phyloP scores from a whole-genome alignment of 2,888 invertebrate species.

The Ennomos fuscantarius region DNA sequence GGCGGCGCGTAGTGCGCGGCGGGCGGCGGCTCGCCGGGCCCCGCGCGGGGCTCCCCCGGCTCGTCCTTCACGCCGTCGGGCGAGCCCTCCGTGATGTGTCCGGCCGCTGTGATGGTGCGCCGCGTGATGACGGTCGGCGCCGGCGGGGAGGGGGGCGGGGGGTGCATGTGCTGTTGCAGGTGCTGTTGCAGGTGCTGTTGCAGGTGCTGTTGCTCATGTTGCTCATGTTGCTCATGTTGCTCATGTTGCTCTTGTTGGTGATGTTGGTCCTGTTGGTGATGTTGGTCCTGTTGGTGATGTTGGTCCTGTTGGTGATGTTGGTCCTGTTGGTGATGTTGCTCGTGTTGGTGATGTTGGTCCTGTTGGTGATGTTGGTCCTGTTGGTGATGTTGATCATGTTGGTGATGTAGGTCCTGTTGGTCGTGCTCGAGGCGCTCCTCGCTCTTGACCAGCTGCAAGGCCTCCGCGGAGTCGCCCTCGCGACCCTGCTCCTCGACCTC shows the following conservation, averaged over 20 bases:
- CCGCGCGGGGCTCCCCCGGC: slow-evolving; percentile 67
- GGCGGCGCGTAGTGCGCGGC: slow-evolving; percentile 30
- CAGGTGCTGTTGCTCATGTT: slow-evolving; percentile 20
- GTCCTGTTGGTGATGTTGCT: slow-evolving; percentile 10
- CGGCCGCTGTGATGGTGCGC: slow-evolving; percentile 86
- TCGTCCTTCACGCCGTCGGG: slow-evolving; percentile 73
- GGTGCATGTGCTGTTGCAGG: slow-evolving; percentile 24
- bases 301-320: slow-evolving; percentile 34
- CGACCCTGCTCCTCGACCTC: slow-evolving; percentile 50
- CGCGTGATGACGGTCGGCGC: slow-evolving; percentile 84
- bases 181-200: slow-evolving; percentile 22
- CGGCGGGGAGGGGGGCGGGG: slow-evolving; percentile 57
- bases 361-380: slow-evolving; percentile 24
- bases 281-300: slow-evolving; percentile 18
- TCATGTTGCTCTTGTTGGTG: too few species aligned
- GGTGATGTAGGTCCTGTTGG: slow-evolving; percentile 22
- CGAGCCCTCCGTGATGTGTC: slow-evolving; percentile 81
- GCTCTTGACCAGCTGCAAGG: slow-evolving; percentile 75
- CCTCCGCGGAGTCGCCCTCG: slow-evolving; percentile 56
- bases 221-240: too few species aligned
- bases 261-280: slow-evolving; percentile 5
- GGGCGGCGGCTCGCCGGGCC: slow-evolving; percentile 29
- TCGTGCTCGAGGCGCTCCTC: slow-evolving; percentile 60
- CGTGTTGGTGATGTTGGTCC: slow-evolving; percentile 4
- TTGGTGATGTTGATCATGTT: slow-evolving; percentile 15